A percentile compares a stretch with the other conserved stretches of the same genome.
phyloP scores from a whole-genome alignment of 2,888 invertebrate genomes.

The Drosophila mayaguana region DNA sequence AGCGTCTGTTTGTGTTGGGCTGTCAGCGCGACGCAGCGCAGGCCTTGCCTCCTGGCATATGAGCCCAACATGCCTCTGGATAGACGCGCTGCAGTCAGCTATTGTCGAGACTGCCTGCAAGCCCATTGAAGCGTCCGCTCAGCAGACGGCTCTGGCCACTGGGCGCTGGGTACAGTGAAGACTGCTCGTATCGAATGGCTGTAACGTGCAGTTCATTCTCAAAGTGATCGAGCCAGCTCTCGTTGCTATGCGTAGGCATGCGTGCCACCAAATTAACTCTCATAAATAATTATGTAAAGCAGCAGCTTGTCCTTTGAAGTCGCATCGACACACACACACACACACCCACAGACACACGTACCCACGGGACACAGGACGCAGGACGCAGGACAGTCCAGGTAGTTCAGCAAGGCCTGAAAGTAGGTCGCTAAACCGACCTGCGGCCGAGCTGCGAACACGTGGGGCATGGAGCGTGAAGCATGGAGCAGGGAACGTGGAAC shows the following conservation, averaged over 20 bases:
- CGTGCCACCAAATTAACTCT: slow-evolving; percentile 71
- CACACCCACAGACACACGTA: background rate
- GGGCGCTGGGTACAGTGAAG: background rate
- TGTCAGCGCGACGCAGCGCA: slow-evolving; percentile 57
- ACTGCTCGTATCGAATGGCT: slow-evolving; percentile 18
- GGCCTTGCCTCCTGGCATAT: slow-evolving; percentile 26
- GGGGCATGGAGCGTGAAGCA: slow-evolving; percentile 14
- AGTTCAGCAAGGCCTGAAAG: slow-evolving; percentile 40
- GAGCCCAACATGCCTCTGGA: slow-evolving; percentile 17
- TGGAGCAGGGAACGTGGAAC: slow-evolving; percentile 17
- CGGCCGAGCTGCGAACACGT: slow-evolving; percentile 4
- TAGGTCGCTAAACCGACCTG: slow-evolving; percentile 44
- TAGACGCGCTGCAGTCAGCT: slow-evolving; percentile 19
- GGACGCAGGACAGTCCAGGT: too few relatives aligned
- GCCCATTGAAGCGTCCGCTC: background rate
- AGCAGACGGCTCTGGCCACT: background rate
- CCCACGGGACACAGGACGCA: too few relatives aligned
- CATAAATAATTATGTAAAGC: slow-evolving; percentile 72
- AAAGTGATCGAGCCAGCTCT: slow-evolving; percentile 50
- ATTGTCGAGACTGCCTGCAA: slow-evolving; percentile 4
- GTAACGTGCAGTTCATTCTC: slow-evolving; percentile 53
- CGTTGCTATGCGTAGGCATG: slow-evolving; percentile 9
- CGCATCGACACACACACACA: background rate
- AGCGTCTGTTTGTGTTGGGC: slow-evolving; percentile 27
- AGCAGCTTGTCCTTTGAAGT: slow-evolving; percentile 37